Conservation (phyloP, 2,888 invertebrate species). For the Mesopsocus fuscifrons region DNA sequence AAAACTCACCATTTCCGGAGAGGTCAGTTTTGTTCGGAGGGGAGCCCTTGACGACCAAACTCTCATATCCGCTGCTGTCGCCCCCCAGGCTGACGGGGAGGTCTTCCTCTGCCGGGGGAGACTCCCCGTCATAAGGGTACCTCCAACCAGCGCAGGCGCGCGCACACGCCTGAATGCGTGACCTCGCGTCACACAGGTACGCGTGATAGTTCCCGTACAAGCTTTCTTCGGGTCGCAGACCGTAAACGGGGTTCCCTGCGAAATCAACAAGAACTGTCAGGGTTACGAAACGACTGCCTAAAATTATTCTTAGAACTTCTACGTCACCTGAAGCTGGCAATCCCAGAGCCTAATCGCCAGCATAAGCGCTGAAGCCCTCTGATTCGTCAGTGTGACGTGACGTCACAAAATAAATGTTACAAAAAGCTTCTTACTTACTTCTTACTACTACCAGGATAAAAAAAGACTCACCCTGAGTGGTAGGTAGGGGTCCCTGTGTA, state of each 20-base stretch:
- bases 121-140: constrained; percentile 49
- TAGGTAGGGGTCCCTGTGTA: too few relatives aligned
- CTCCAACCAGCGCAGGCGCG: constrained; percentile 62
- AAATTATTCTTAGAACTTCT: too few relatives aligned
- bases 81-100: constrained; percentile 22
- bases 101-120: constrained; percentile 22
- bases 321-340: too few relatives aligned
- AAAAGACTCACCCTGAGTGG: too few relatives aligned
- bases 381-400: too few relatives aligned
- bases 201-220: constrained; percentile 66
- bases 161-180: constrained; percentile 52
- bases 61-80: constrained; percentile 63
- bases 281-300: constrained; percentile 3
- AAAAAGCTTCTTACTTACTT: too few relatives aligned
- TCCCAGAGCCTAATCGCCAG: too few relatives aligned
- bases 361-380: too few relatives aligned
- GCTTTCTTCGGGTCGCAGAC: constrained; percentile 29
- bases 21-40: too few relatives aligned
- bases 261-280: constrained; percentile 17
- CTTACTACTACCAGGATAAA: too few relatives aligned
- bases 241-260: constrained; percentile 2
- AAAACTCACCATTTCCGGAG: too few relatives aligned
- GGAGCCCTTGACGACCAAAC: constrained; percentile 31
- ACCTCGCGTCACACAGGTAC: constrained; percentile 69
- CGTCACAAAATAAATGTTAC: too few relatives aligned